Evolutionary conservation across 2,113 vertebrate genomes (phyloP), one percentile per base, ranked within the genome.

Genomic region (Tinamus guttatus): DNA sequence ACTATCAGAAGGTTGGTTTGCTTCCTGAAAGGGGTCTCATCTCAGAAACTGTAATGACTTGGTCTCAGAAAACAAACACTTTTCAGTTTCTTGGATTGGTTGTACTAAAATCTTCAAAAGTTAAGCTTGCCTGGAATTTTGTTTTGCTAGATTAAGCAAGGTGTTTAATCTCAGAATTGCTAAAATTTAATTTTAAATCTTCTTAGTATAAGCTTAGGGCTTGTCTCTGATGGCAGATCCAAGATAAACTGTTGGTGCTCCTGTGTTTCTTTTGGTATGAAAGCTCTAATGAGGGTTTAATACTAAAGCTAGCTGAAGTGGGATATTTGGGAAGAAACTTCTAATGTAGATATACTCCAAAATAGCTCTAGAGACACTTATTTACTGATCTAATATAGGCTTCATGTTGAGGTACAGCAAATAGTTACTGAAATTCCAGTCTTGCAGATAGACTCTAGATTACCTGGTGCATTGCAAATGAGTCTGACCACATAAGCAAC

Each of bases 1-100:
- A 99, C 98, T 99, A 99, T 98, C 99, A 99, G 98, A 99, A 99
- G 99, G 99, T 99, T 98, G 91, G 98, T 95, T 63, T 75, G 21
- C 32, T 43, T 45, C 63, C 32, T 36, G 36, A 67, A 77, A 67
- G 41, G 40, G 32, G 34, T 45, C 32, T 38, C 2, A 0, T 54
- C 20, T 49, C 27, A 67, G 51, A 83, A 91, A 36, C 7, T 28
- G 30, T 27, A 20, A 32, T 27, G 24, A 52, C 15, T 25, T 52
- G 21, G 8, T 71, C 27, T 90, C 34, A 69, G 60, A 89, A 56
- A 36, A 38, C 22, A 64, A 5, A 13, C 78, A 14, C 1, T n/a
- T 82, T 93, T 38, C 13, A 63, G 34, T 63, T 58, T 58, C 54
- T 58, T 28, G 30, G 28, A 24, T 27, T 13, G 7, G 3, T 38